These are phyloP conservation scores for Thumatha senex DNA, from an alignment of 2,888 invertebrate species.

Conservation along the genomic window DNA sequence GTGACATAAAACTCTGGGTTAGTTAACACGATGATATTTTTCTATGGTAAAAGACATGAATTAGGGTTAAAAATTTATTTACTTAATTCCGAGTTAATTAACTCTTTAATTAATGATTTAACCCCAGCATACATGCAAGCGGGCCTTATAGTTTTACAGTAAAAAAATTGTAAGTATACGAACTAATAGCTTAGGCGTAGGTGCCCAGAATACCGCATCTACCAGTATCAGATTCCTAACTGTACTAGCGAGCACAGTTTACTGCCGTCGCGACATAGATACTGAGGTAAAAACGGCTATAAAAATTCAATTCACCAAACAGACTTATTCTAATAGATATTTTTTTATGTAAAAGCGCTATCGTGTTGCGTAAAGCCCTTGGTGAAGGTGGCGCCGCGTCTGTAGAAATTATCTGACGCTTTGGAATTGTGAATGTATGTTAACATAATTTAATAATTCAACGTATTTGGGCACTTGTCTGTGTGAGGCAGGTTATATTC, in stretches of 20 bases:
- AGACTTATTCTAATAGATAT: conserved; percentile 38
- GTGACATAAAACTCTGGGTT: no score
- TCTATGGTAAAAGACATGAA: no score
- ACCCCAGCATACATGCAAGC: no score
- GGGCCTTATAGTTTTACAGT: no score
- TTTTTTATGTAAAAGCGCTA: conserved; percentile 54
- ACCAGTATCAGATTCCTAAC: conserved; percentile 69
- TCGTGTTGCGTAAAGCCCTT: conserved; percentile 48
- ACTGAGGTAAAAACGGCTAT: conserved; percentile 54
- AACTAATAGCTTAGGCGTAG: conserved; percentile 35
- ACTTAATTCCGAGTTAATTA: no score
- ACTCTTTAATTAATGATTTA: no score
- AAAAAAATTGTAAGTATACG: conserved; percentile 33
- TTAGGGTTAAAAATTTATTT: no score
- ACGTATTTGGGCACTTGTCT: conserved; percentile 25
- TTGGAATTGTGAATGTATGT: conserved; percentile 19
- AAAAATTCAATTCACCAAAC: conserved; percentile 62
- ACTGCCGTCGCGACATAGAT: conserved; percentile 56
- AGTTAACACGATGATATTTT: no score
- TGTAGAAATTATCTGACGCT: conserved; percentile 53
- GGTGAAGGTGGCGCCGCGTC: conserved; percentile 50
- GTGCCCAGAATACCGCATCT: conserved; percentile 45
- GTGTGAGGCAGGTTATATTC: conserved; percentile 27
- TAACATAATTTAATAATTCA: conserved; percentile 27
- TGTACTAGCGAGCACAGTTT: conserved; percentile 54